Percentiles rank a stretch among this genome's conserved stretches.
Conservation (phyloP, 2,113 vertebrate species). For the Rhineura floridana region DNA sequence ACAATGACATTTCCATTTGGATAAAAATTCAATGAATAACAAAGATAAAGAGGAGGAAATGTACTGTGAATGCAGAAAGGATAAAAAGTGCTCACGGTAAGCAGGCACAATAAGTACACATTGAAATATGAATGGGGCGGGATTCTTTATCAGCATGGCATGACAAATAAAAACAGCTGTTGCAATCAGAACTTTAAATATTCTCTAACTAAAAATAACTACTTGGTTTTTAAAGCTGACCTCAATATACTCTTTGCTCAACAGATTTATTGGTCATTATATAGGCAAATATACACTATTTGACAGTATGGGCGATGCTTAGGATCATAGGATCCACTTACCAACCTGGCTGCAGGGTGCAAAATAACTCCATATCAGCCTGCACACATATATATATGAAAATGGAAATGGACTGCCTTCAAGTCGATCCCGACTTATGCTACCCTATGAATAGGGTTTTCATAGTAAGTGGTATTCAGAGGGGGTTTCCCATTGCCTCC, state of each 20-base stretch:
- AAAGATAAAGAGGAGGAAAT: slow-evolving; percentile 19
- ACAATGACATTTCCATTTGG: slow-evolving; percentile 39
- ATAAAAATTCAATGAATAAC: slow-evolving; percentile 38
- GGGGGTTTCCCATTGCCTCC: too few species aligned
- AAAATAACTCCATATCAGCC: too few species aligned
- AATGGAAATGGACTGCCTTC: too few species aligned
- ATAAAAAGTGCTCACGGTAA: background rate
- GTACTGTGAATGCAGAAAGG: slow-evolving; percentile 17
- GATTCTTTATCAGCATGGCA: background rate
- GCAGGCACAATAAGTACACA: background rate
- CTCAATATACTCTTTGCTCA: background rate
- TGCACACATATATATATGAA: too few species aligned
- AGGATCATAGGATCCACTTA: background rate
- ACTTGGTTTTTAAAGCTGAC: background rate
- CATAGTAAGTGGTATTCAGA: too few species aligned
- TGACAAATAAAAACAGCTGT: slow-evolving; percentile 3
- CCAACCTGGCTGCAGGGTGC: background rate
- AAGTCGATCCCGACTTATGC: too few species aligned
- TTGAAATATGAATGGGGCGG: background rate
- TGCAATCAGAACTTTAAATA: background rate
- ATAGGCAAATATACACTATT: background rate
- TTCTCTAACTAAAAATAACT: background rate
- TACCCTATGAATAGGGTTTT: too few species aligned
- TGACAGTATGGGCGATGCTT: too few species aligned
- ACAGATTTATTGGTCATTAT: background rate